These are phyloP conservation scores for Gymnosoma rotundatum DNA, from an alignment of 2,888 invertebrate genomes.

Conservation along the genomic window DNA sequence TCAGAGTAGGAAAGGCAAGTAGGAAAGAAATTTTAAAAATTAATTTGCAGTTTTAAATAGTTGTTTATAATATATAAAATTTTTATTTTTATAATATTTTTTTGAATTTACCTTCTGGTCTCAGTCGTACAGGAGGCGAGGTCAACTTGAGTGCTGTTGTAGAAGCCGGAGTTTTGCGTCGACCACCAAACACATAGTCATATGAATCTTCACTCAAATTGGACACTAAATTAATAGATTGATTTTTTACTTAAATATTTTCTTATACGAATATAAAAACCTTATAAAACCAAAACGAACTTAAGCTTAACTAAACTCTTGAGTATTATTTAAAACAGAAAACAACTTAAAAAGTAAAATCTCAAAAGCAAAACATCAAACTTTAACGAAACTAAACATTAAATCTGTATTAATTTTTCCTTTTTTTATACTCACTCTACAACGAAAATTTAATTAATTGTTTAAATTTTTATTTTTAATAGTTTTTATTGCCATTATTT, in stretches of 20 bases:
- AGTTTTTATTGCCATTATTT: slow-evolving; percentile 36
- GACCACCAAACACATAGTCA: slow-evolving; percentile 83
- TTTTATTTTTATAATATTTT: background rate
- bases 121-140: slow-evolving; percentile 82
- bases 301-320: slow-evolving; percentile 36
- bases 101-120: slow-evolving; percentile 80
- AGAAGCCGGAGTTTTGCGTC: slow-evolving; percentile 82
- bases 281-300: slow-evolving; percentile 22
- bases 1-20: background rate
- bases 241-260: slow-evolving; percentile 22
- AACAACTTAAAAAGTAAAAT: background rate
- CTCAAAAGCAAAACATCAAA: slow-evolving; percentile 17
- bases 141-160: slow-evolving; percentile 83
- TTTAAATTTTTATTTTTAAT: slow-evolving; percentile 37
- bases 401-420: slow-evolving; percentile 30
- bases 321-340: slow-evolving; percentile 10
- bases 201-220: slow-evolving; percentile 83
- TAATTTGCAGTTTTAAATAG: no score
- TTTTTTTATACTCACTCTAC: slow-evolving; percentile 78
- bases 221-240: slow-evolving; percentile 79
- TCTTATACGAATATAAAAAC: slow-evolving; percentile 7
- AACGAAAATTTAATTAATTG: slow-evolving; percentile 66
- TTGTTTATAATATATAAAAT: background rate
- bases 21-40: background rate
- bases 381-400: slow-evolving; percentile 40